Conservation (phyloP, 2,888 invertebrate species). For the Plagodis pulveraria region DNA sequence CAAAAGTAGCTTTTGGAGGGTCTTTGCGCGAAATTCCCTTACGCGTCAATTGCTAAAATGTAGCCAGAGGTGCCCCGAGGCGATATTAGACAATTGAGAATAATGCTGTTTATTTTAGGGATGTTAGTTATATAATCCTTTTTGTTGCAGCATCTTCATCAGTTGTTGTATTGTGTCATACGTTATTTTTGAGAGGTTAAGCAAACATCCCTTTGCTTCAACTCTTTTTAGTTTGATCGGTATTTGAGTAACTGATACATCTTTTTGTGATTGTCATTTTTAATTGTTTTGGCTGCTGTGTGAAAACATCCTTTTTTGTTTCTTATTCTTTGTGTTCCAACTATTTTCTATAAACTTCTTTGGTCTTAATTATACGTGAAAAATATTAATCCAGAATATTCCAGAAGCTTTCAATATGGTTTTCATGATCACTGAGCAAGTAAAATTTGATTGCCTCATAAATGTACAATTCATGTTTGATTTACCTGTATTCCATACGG, state of each 20-base stretch:
- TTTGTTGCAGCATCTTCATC: slow-evolving; percentile 1
- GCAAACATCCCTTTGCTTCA: slow-evolving; percentile 1
- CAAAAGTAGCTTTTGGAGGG: slow-evolving; percentile 10
- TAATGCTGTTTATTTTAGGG: not conserved
- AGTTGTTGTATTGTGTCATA: not conserved
- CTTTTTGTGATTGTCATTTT: too few species aligned
- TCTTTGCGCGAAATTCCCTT: slow-evolving; percentile 24
- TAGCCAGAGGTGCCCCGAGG: slow-evolving; percentile 6
- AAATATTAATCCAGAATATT: not conserved
- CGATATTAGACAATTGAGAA: slow-evolving; percentile 7
- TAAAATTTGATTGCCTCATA: not conserved
- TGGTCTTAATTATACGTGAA: not conserved
- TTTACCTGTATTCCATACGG: too few species aligned
- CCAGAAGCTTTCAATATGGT: not conserved
- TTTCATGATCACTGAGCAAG: too few species aligned
- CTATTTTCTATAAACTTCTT: too few species aligned
- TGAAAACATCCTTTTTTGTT: not conserved
- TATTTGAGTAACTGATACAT: too few species aligned
- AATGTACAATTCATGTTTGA: too few species aligned
- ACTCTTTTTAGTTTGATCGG: too few species aligned
- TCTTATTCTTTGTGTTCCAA: too few species aligned
- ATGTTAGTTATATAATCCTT: not conserved
- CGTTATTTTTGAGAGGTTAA: slow-evolving; percentile 6
- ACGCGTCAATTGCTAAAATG: slow-evolving; percentile 19
- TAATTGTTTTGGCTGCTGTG: too few species aligned